Percentiles rank a stretch among this genome's conserved stretches.
Conservation (phyloP, 2,797 vertebrate species). For the Poecilia velifera region DNA sequence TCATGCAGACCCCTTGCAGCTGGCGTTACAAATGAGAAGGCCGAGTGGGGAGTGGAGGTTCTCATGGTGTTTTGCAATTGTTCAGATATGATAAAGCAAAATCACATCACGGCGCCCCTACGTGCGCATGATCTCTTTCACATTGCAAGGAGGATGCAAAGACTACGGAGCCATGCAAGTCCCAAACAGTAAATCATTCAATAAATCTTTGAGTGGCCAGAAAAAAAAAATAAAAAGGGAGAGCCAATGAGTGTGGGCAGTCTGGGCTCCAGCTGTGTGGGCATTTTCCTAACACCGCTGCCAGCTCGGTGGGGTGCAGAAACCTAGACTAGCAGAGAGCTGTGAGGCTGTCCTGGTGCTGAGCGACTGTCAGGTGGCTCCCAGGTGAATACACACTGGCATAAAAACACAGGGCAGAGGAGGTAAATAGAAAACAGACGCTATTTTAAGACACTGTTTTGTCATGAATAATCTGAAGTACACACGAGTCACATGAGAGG, state of each 20-base stretch:
- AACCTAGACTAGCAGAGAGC: constrained; percentile 49
- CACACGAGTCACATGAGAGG: not conserved
- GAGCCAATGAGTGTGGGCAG: constrained; percentile 23
- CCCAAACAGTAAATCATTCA: not conserved
- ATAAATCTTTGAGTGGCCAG: constrained; percentile 39
- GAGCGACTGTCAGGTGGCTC: constrained; percentile 56
- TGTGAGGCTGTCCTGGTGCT: constrained; percentile 34
- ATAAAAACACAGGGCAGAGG: constrained; percentile 22
- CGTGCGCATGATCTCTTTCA: constrained; percentile 32
- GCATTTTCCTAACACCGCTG: constrained; percentile 46
- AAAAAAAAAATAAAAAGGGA: constrained; percentile 56
- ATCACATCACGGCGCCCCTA: constrained; percentile 37
- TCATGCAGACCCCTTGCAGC: constrained; percentile 59
- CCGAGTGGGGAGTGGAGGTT: constrained; percentile 71
- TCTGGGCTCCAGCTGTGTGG: constrained; percentile 35
- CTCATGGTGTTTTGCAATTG: constrained; percentile 71
- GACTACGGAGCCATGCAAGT: constrained; percentile 36
- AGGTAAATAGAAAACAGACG: constrained; percentile 7
- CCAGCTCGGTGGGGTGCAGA: constrained; percentile 56
- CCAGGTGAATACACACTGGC: constrained; percentile 53
- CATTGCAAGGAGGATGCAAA: constrained; percentile 6
- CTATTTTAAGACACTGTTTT: not conserved
- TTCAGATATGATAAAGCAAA: constrained; percentile 73
- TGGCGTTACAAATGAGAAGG: constrained; percentile 67
- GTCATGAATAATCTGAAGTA: constrained; percentile 10